These are phyloP conservation scores for Agrochola lychnidis DNA, from an alignment of 2,888 invertebrate genomes.

Conservation along the genomic window DNA sequence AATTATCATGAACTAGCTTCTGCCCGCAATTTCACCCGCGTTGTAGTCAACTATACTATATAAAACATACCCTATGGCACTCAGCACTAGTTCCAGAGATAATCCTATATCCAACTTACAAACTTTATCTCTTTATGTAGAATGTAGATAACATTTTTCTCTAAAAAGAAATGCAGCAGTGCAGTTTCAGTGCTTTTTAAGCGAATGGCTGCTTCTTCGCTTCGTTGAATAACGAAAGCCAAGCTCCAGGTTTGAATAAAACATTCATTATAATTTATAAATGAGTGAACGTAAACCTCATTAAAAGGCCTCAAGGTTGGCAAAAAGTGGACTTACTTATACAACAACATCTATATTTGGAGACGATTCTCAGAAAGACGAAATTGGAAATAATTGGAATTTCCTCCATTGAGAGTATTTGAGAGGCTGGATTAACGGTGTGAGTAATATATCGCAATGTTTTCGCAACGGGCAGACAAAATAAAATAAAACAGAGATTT, in stretches of 20 bases:
- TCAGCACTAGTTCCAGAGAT: too few relatives aligned
- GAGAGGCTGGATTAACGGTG: conserved; percentile 32
- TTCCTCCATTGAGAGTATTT: conserved; percentile 26
- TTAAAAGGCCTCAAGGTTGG: conserved; percentile 51
- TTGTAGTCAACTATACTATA: too few relatives aligned
- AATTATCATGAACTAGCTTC: too few relatives aligned
- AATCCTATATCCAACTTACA: too few relatives aligned
- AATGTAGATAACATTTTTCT: background rate
- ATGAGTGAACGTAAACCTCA: conserved; percentile 29
- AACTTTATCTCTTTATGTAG: too few relatives aligned
- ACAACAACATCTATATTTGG: conserved; percentile 54
- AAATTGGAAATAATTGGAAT: conserved; percentile 52
- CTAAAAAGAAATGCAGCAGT: background rate
- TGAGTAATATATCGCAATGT: conserved; percentile 46
- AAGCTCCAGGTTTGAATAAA: conserved; percentile 19
- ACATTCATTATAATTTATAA: conserved; percentile 14
- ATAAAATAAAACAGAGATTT: conserved; percentile 44
- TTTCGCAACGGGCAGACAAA: conserved; percentile 32
- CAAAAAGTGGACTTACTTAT: conserved; percentile 36
- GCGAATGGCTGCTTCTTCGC: conserved; percentile 15
- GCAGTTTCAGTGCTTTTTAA: background rate
- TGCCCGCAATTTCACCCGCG: too few relatives aligned
- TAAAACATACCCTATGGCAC: too few relatives aligned
- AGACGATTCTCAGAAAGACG: conserved; percentile 54
- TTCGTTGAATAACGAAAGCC: conserved; percentile 24